Conservation (phyloP, 2,888 invertebrate genomes). For the Ditula angustiorana region DNA sequence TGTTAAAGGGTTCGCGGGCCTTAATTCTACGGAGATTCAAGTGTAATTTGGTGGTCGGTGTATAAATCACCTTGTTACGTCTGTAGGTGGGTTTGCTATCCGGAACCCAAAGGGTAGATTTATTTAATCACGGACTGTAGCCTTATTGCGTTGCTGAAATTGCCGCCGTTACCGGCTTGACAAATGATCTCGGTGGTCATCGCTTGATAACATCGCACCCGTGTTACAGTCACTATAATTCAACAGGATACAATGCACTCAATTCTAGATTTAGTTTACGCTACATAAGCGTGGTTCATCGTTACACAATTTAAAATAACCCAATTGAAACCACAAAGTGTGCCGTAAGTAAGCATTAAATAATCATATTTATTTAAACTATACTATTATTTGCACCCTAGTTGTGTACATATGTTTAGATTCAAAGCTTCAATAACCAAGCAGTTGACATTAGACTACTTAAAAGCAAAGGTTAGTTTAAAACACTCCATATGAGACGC, state of each 20-base stretch:
- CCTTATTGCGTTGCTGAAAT: slow-evolving; percentile 35
- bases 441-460: too few species aligned
- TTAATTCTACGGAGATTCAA: slow-evolving; percentile 63
- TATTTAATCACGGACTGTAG: slow-evolving; percentile 37
- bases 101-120: slow-evolving; percentile 34
- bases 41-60: slow-evolving; percentile 57
- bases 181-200: slow-evolving; percentile 30
- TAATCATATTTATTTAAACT: too few species aligned
- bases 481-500: slow-evolving; percentile 40
- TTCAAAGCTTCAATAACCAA: too few species aligned
- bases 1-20: slow-evolving; percentile 59
- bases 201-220: slow-evolving; percentile 27
- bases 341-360: too few species aligned
- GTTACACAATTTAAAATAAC: too few species aligned
- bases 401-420: too few species aligned
- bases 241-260: neutral
- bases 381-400: too few species aligned
- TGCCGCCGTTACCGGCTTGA: slow-evolving; percentile 33
- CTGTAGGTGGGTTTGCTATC: slow-evolving; percentile 44
- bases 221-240: neutral
- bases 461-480: neutral
- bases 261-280: neutral
- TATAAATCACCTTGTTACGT: slow-evolving; percentile 51
- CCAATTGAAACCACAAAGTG: too few species aligned
- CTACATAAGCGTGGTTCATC: neutral